Evolutionary conservation across 2,797 vertebrate species (phyloP), one percentile per base, ranked within the genome.

Genomic region (Muraenolepis orangiensis): DNA sequence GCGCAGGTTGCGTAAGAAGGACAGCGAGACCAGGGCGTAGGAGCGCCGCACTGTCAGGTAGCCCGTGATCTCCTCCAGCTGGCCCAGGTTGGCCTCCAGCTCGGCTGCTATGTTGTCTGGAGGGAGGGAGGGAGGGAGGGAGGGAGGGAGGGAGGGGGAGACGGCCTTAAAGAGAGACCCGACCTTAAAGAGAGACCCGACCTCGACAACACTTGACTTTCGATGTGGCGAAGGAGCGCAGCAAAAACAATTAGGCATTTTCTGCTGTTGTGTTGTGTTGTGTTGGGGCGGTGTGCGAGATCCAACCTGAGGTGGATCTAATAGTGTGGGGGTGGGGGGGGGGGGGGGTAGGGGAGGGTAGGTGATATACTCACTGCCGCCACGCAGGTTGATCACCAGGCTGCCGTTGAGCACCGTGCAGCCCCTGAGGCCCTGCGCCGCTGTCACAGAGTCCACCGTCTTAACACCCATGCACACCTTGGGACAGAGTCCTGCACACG

Each of bases 41-140:
- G 98, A 99, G 4, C 97, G 95, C 29, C 96, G 95, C 68, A 99
- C 95, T 80, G 94, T 96, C 57, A 99, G 94, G 86, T 94, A 98
- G 46, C 97, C 98, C 0, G 96, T 95, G 88, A 99, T 98, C 83
- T 98, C 97, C 84, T 99, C 98, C 84, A 99, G 94, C 91, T 98
- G 95, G 68, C 98, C 98, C 20, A 99, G 95, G 79, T 95, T 99
- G 5, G 97, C 94, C 87, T 99, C 98, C 79, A 99, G 92, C 74
- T 99, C 98, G 0, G 96, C 94, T 1, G 96, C 97, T 57, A 99
- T 96, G 91, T 99, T 99, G 91, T 95, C 98, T 99, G 61, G 64
- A 74, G 76, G 79, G 82, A n/a, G n/a, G n/a, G n/a, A n/a, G 13
- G 64, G 75, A 66, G 79, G 67, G 30, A 74, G 0, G 78, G 31